A percentile compares a stretch with the other conserved stretches of the same genome.
phyloP scores from a whole-genome alignment of 2,888 invertebrate genomes.

The Lepidochitona cinerea region DNA sequence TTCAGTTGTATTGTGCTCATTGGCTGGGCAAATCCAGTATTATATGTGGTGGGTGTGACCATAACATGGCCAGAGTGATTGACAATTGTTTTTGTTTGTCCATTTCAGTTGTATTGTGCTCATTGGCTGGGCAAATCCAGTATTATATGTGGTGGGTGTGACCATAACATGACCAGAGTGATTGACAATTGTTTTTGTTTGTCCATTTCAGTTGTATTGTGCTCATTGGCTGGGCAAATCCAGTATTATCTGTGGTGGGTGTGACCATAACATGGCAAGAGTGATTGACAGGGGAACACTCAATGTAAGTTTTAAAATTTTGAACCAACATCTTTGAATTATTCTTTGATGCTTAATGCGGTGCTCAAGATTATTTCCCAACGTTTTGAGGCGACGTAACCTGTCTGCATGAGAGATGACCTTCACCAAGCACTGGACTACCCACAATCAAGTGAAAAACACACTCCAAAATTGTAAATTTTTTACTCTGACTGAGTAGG shows the following conservation, averaged over 20 bases:
- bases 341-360: no score
- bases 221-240: slow-evolving; percentile 70
- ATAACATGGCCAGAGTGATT: slow-evolving; percentile 66
- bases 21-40: slow-evolving; percentile 69
- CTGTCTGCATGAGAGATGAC: no score
- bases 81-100: slow-evolving; percentile 54
- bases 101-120: slow-evolving; percentile 69
- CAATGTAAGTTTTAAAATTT: slow-evolving; percentile 57
- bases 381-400: no score
- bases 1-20: slow-evolving; percentile 68
- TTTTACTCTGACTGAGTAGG: no score
- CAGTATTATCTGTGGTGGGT: slow-evolving; percentile 69
- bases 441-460: no score
- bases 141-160: slow-evolving; percentile 67
- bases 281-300: slow-evolving; percentile 69
- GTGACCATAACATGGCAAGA: slow-evolving; percentile 66
- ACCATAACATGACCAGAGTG: not conserved
- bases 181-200: not conserved
- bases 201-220: slow-evolving; percentile 65
- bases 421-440: no score
- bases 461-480: no score
- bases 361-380: no score
- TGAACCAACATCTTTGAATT: no score
- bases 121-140: slow-evolving; percentile 69
- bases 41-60: no score